Conservation (phyloP, 1,140 invertebrate species). For the Teleopsis dalmanni region DNA sequence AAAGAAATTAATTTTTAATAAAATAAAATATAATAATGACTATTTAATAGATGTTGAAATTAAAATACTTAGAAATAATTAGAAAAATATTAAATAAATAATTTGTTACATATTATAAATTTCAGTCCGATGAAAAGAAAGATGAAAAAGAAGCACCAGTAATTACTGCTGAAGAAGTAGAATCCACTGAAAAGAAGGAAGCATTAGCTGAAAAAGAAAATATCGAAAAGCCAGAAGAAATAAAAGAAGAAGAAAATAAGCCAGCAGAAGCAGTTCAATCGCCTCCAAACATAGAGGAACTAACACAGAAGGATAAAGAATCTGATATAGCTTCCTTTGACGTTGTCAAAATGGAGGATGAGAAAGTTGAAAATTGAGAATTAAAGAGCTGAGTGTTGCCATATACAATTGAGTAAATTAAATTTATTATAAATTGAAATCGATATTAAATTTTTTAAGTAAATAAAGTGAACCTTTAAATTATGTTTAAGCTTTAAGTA, state of each 20-base stretch:
- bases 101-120: too few species aligned
- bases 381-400: neutral
- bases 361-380: neutral
- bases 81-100: too few species aligned
- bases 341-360: neutral
- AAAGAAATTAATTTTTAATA: neutral
- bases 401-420: neutral
- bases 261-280: too few species aligned
- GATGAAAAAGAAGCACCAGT: neutral
- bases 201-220: neutral
- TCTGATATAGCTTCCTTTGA: constrained; percentile 1
- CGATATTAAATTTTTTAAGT: neutral
- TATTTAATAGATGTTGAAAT: neutral
- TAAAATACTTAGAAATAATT: neutral
- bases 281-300: too few species aligned
- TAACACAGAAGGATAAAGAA: neutral
- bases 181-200: neutral
- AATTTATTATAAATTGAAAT: neutral
- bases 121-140: neutral
- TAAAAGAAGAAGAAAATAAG: neutral
- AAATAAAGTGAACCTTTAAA: too few species aligned
- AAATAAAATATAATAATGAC: neutral
- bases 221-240: neutral
- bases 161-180: neutral
- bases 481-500: neutral